Conservation (phyloP, 1,140 invertebrate genomes). For the Megalonaias nervosa region DNA sequence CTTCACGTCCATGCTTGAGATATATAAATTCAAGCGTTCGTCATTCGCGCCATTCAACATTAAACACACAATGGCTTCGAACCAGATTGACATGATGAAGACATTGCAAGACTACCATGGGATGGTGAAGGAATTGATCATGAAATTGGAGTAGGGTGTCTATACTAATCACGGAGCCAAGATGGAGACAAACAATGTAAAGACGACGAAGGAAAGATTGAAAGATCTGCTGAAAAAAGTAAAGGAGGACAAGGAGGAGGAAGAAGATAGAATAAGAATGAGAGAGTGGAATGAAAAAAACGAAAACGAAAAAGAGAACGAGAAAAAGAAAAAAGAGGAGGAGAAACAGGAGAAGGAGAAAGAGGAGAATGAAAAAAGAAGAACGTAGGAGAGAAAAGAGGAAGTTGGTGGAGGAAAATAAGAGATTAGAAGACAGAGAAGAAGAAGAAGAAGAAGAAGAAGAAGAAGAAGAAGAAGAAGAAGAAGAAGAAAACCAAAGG, state of each 20-base stretch:
- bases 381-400: neutral
- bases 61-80: no score
- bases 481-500: slow-evolving; percentile 1
- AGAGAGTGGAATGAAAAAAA: neutral
- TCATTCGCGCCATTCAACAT: no score
- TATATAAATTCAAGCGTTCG: no score
- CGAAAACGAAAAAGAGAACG: neutral
- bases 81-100: no score
- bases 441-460: neutral
- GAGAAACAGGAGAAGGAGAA: neutral
- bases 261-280: neutral
- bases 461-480: neutral
- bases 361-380: neutral
- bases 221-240: slow-evolving; percentile 1
- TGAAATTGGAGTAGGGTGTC: no score
- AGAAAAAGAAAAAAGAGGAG: neutral
- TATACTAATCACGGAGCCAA: neutral
- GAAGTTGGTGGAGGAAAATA: neutral
- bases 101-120: no score
- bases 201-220: neutral
- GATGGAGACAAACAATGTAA: neutral
- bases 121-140: no score
- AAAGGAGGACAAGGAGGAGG: neutral
- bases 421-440: neutral
- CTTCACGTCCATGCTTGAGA: no score